A percentile compares a stretch with the other conserved stretches of the same genome.
These are phyloP conservation scores for Nerophis ophidion DNA, from an alignment of 2,113 vertebrate species.

Conservation along the genomic window DNA sequence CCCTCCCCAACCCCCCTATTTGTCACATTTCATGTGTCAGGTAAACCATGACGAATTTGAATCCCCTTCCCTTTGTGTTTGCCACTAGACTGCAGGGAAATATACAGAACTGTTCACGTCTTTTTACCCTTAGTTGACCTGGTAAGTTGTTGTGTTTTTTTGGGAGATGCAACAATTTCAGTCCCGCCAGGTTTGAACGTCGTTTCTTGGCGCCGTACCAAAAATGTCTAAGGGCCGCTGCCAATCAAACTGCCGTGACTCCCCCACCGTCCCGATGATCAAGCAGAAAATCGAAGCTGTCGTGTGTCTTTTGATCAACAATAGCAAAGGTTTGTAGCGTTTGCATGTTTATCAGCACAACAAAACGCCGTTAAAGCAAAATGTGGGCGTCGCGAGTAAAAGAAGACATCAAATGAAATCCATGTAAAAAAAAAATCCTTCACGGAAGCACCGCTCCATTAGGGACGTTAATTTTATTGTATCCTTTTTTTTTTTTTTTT, in stretches of 20 bases:
- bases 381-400: background rate
- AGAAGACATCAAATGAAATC: background rate
- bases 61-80: rapidly evolving
- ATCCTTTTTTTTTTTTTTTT: too few species aligned
- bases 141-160: too few species aligned
- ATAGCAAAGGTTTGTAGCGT: background rate
- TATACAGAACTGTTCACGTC: too few species aligned
- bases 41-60: too few species aligned
- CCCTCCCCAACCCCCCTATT: too few species aligned
- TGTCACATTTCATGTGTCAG: too few species aligned
- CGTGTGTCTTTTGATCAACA: constrained; percentile 4
- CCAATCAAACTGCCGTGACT: constrained; percentile 1
- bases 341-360: background rate
- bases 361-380: background rate
- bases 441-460: background rate
- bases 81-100: too few species aligned
- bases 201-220: background rate
- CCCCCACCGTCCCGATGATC: background rate
- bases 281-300: background rate
- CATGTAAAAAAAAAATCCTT: background rate
- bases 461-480: background rate
- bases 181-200: background rate
- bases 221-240: background rate
- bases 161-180: background rate
- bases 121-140: too few species aligned